Conservation (phyloP, 2,113 vertebrate genomes). For the Circaetus gallicus region DNA sequence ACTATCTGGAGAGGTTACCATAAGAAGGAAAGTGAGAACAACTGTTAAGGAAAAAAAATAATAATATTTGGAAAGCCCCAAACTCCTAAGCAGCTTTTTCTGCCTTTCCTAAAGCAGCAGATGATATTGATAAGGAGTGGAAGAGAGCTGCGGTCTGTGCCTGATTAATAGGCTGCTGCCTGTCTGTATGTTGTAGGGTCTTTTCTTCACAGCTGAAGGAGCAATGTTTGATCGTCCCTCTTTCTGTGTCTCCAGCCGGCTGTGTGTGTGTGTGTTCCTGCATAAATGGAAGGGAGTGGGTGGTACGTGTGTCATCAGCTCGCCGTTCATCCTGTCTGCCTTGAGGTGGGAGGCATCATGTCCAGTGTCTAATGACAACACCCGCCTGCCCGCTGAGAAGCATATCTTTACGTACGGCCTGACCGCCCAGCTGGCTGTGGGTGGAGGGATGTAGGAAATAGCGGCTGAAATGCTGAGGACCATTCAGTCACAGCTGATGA, state of each 20-base stretch:
- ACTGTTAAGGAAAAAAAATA: not conserved
- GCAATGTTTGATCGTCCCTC: not conserved
- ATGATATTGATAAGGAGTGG: not conserved
- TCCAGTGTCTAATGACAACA: not conserved
- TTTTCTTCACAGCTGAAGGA: not conserved
- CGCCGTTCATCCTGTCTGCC: not conserved
- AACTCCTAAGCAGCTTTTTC: not conserved
- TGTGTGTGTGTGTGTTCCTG: not conserved
- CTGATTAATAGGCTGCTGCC: not conserved
- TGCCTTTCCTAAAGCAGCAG: not conserved
- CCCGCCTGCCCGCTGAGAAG: not conserved
- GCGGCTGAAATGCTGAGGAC: not conserved
- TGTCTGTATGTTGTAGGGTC: not conserved
- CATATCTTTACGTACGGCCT: rapidly evolving
- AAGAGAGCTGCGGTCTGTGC: not conserved
- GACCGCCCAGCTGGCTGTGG: not conserved
- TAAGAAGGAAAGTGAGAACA: not conserved
- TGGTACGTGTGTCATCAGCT: not conserved
- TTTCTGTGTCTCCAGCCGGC: not conserved
- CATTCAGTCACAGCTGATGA: not conserved
- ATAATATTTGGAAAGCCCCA: not conserved
- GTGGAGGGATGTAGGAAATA: not conserved
- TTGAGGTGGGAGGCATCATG: not conserved
- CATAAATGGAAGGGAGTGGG: not conserved
- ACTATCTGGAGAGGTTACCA: not conserved